Conservation (phyloP, 2,888 invertebrate genomes). For the Thecophora atra region DNA sequence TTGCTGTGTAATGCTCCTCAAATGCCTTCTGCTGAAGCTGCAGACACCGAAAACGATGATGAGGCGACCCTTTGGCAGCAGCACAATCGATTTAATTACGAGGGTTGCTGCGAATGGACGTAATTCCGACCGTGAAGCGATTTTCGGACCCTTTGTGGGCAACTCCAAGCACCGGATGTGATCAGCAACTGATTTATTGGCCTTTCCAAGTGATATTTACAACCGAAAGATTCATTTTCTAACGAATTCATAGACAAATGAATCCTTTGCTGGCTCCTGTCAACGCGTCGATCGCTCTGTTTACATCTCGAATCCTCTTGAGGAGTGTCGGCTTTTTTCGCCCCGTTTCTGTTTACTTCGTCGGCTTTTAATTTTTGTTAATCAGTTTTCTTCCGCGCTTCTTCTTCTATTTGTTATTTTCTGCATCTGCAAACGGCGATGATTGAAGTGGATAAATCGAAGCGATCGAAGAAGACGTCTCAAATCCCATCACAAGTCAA, state of each 20-base stretch:
- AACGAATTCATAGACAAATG: too few species aligned
- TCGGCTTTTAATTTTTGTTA: neutral
- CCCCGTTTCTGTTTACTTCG: neutral
- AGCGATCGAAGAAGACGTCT: conserved; percentile 7
- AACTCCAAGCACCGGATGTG: too few species aligned
- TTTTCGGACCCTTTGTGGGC: too few species aligned
- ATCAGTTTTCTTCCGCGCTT: neutral
- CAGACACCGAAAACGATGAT: neutral
- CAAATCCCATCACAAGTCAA: conserved; percentile 21
- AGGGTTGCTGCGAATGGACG: neutral
- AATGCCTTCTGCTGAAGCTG: neutral
- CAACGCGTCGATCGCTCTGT: too few species aligned
- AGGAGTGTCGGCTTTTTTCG: neutral
- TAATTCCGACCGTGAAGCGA: too few species aligned
- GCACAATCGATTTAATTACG: conserved; percentile 16
- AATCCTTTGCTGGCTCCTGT: too few species aligned
- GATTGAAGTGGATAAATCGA: conserved; percentile 30
- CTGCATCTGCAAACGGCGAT: conserved; percentile 17
- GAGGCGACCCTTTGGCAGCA: neutral
- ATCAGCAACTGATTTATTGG: too few species aligned
- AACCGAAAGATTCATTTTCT: too few species aligned
- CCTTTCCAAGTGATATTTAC: too few species aligned
- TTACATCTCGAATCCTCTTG: too few species aligned
- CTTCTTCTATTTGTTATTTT: neutral
- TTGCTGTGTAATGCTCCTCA: neutral